Conservation (phyloP, 1,140 invertebrate species). For the Ceratosolen fusciceps region DNA sequence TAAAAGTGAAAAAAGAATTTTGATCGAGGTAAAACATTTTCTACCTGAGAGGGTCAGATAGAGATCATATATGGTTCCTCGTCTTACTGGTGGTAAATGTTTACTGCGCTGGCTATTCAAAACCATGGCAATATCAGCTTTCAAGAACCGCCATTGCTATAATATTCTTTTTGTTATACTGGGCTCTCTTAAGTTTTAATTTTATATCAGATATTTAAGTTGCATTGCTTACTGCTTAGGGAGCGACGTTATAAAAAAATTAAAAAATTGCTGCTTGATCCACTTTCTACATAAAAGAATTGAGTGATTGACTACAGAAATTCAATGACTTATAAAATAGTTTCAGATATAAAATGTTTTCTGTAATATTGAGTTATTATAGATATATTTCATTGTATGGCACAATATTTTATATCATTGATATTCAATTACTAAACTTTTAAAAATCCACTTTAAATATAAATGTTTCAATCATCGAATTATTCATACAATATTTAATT, state of each 20-base stretch:
- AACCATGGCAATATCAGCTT: slow-evolving; percentile 80
- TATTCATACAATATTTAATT: no score
- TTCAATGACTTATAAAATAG: slow-evolving; percentile 17
- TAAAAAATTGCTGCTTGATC: slow-evolving; percentile 9
- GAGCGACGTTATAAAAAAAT: slow-evolving; percentile 19
- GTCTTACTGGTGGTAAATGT: slow-evolving; percentile 85
- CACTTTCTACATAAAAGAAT: slow-evolving; percentile 10
- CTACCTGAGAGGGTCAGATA: slow-evolving; percentile 90
- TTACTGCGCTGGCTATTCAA: slow-evolving; percentile 83
- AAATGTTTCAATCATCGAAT: no score
- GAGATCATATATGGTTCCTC: slow-evolving; percentile 86
- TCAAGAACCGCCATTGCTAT: slow-evolving; percentile 77
- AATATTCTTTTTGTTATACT: slow-evolving; percentile 68
- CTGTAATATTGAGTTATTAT: neutral
- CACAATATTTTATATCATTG: no score
- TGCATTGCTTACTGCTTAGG: slow-evolving; percentile 57
- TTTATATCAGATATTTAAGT: slow-evolving; percentile 25
- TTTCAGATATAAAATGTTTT: neutral
- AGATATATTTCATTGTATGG: no score
- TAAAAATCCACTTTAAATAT: no score
- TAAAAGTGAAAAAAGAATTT: slow-evolving; percentile 52
- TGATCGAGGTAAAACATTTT: slow-evolving; percentile 65
- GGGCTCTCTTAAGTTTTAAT: slow-evolving; percentile 50
- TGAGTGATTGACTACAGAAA: slow-evolving; percentile 9
- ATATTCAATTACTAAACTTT: no score